A percentile compares a stretch with the other conserved stretches of the same genome.
Conservation (phyloP, 2,113 vertebrate species). For the Chloropsis hardwickii region DNA sequence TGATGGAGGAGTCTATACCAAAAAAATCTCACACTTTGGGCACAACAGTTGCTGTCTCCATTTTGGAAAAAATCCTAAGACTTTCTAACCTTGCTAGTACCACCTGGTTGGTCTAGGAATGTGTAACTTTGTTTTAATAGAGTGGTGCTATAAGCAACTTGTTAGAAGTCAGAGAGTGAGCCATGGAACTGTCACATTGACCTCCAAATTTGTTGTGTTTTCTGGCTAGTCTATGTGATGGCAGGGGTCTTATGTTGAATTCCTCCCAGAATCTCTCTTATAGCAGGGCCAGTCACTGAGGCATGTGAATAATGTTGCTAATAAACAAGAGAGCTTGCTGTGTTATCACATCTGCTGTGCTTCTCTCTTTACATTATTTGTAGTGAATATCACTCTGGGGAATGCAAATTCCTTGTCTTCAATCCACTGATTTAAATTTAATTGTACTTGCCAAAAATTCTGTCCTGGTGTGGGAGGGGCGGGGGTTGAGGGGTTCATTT, state of each 20-base stretch:
- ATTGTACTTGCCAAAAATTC: background rate
- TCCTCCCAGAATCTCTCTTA: background rate
- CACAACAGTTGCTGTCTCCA: background rate
- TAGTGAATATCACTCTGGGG: background rate
- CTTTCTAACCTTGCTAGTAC: background rate
- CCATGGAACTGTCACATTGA: rapidly evolving
- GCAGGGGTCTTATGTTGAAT: background rate
- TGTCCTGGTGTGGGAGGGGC: rapidly evolving
- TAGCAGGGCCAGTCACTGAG: background rate
- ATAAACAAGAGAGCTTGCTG: background rate
- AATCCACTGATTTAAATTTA: background rate
- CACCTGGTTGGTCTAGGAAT: background rate
- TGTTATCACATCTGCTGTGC: background rate
- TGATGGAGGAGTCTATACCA: background rate
- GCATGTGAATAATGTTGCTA: background rate
- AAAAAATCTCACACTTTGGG: background rate
- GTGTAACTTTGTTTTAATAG: background rate
- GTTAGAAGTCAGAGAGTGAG: background rate
- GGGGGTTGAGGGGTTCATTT: background rate
- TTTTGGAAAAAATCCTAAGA: background rate
- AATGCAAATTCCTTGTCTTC: background rate
- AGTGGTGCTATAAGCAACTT: background rate
- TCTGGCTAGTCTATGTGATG: background rate
- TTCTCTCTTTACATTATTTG: background rate
- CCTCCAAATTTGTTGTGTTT: background rate